Evolutionary conservation across 2,797 vertebrate species (phyloP), one percentile per base, ranked within the genome.

Genomic region (Megalops cyprinoides): DNA sequence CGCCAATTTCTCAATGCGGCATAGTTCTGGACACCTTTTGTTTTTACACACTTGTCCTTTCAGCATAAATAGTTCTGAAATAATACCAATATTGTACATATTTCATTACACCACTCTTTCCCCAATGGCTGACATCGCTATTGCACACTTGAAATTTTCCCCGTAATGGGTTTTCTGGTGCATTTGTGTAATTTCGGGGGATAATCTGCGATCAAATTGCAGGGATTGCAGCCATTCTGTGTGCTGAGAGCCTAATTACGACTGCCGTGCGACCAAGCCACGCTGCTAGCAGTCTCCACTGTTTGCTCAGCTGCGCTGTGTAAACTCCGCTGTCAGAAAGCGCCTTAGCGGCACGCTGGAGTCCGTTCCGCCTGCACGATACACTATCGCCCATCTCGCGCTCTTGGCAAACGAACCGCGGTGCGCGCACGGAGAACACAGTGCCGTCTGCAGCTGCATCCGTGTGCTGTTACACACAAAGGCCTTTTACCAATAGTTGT

Each of bases 301-400:
- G 71, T 82, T 82, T 82, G 77, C 77, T 65, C 81, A 82, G 81
- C 81, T 82, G 81, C 81, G 7, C 31, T 48, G 56, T 44, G 53
- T 83, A 71, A 80, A 76, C 69, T 58, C 55, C 49, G 73, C 80
- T 74, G 46, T 79, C 79, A 56, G 79, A 76, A 80, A 79, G 79
- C 69, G 46, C 42, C 37, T 51, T 20, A 28, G 31, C 39, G 39
- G 74, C 55, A 31, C 79, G 37, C 73, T 14, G 62, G 46, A 42
- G 55, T 39, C 23, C 42, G 34, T 77, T 80, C 55, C 65, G 77
- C 77, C 51, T 74, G 37, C 44, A 76, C 78, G 2, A 76, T n/a
- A n/a, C 49, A 48, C 74, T 69, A 73, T 77, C 82, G 0, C 60
- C 82, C 80, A 62, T 48, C 65, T 82, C 81, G 55, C 55, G 53